Base-by-base conservation (phyloP, 2,888 invertebrate species). In the Gibbula magus region DNA sequence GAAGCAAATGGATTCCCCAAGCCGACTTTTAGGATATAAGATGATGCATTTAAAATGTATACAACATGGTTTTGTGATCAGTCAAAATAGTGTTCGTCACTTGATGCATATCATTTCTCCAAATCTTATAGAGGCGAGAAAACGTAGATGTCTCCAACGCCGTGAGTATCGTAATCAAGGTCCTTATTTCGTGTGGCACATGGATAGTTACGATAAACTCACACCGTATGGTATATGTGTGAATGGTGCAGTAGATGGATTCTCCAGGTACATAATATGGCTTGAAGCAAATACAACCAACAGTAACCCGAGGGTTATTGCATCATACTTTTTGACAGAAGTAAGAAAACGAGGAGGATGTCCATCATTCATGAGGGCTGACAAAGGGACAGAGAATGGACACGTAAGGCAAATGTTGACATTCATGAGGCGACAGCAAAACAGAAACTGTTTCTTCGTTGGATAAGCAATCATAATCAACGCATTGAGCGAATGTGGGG, bases 311-410 rank as follows among this genome's bases (percentile, higher is more conserved):
- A 79, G 45, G 32, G 78, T 83, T 10, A 75, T 85, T 52, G 79
- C 76, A 35, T 32, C 25, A 25, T 84, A 82, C 74, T 85, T 79
- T 67, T 16, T 79, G 35, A 75, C 79, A 20, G 75, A 77, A 22
- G 76, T 84, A 39, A 20, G 51, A 61, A n/a, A 80, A 70, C n/a
- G n/a, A 2, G 56, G 70, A 22, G 82, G 84, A 4, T 79, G 80
- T 67, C 83, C 85, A 20, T 20, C 32, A 18, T 0, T 73, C 25
- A 75, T 85, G n/a, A 67, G 83, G 35, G 75, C 75, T 5, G 83
- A 86, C 54, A 79, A 76, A 39, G 85, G 85, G 76, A 85, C 81
- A 2, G 84, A 87, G 78, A 84, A 85, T 78, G 81, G 81, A 5
- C 35, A 81, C 22, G 35, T 77, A 18, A 22, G 13, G n/a, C 13